Evolutionary conservation across 2,888 invertebrate species (phyloP).

Genomic region (Orchesella flavescens): DNA sequence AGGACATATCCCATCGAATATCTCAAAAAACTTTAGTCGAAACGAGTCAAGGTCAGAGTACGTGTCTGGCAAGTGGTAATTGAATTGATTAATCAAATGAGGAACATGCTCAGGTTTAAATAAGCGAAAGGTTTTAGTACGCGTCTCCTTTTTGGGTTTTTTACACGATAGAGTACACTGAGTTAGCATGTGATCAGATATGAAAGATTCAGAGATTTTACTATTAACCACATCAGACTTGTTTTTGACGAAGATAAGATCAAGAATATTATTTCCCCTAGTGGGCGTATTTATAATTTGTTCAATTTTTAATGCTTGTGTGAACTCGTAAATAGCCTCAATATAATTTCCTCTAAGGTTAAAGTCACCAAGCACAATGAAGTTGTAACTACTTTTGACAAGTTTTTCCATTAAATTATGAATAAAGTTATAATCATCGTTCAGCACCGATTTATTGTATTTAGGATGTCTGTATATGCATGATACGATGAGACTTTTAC

Average conservation of each 20-base stretch:
- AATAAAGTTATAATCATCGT: not conserved
- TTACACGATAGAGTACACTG: not conserved
- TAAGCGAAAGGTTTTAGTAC: no score
- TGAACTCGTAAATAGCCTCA: not conserved
- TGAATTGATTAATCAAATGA: not conserved
- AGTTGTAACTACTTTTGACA: not conserved
- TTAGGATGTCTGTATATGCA: constrained; percentile 4
- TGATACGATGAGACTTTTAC: not conserved
- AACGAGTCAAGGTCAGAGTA: no score
- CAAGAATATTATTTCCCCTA: not conserved
- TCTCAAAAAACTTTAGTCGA: no score
- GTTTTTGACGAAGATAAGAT: constrained; percentile 16
- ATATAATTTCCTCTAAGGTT: not conserved
- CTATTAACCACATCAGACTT: not conserved
- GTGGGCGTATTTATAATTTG: constrained; percentile 1
- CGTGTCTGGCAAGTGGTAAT: no score
- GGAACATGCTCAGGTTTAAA: no score
- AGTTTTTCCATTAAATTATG: not conserved
- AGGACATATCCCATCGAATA: no score
- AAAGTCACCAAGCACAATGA: constrained; percentile 13
- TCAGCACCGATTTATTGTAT: not conserved
- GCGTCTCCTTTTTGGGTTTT: not conserved
- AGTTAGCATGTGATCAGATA: not conserved
- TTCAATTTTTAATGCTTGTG: not conserved
- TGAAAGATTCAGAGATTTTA: not conserved